Evolutionary conservation across 2,113 vertebrate genomes (phyloP), one percentile per base, ranked within the genome.

Genomic region (Antechinus stuartii): DNA sequence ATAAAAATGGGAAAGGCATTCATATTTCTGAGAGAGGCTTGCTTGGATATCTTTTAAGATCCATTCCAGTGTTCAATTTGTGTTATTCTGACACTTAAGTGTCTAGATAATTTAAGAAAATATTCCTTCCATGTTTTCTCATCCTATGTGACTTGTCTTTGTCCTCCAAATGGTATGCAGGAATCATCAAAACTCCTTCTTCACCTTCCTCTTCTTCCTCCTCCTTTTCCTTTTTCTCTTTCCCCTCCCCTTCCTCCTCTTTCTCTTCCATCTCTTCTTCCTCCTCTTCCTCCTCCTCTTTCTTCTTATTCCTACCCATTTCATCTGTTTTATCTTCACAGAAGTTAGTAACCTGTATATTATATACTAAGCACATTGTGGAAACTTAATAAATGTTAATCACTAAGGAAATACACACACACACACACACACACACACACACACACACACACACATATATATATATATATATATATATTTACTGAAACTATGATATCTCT

Each of bases 391-490:
- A 76, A n/a, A 76, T 76, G 14, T 1, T 76, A 76, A 76, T 16
- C 25, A 56, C 22, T 24, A 55, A 55, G 54, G 42, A 42, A 42
- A 42, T 42, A 42, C 42, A 42, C 42, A 42, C 42, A 42, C 1
- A 42, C 42, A 42, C 22, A 23, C 2, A 55, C 25, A 54, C 4
- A 3, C 25, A 7, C 3, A 2, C 22, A 23, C 2, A 55, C 25
- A 54, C 4, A 3, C 25, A 7, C 3, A 2, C 22, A 23, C 2
- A 55, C 25, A 54, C 4, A 3, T 4, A 23, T 0, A 55, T 25
- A 54, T 5, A 3, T 25, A 7, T 6, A 2, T 24, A 23, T 55
- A 55, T 23, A 23, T 55, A 49, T 49, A 49, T 49, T 0, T 49
- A 49, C 49, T 25, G 23, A 56, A 56, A 23, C 7, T 25, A 16